Percentiles rank a stretch among this genome's conserved stretches.
Conservation (phyloP, 2,888 invertebrate genomes). For the Cephus spinipes region DNA sequence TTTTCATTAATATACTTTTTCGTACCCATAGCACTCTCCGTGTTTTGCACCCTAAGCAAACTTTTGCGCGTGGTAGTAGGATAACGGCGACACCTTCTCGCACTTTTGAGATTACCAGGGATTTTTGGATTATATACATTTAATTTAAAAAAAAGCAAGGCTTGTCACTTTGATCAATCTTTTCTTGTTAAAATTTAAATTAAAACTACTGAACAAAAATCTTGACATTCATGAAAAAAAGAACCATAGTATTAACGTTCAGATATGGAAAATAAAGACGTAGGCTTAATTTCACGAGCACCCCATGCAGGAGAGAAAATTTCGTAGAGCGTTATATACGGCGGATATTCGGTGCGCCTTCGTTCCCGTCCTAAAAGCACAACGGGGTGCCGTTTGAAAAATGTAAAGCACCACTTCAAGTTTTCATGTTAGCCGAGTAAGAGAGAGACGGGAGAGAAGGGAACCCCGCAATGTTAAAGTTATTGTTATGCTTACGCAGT, state of each 20-base stretch:
- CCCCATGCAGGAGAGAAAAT: background rate
- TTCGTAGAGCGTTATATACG: background rate
- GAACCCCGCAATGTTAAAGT: background rate
- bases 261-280: background rate
- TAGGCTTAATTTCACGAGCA: background rate
- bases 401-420: slow-evolving; percentile 15
- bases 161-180: background rate
- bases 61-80: background rate
- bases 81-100: background rate
- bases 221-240: background rate
- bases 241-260: background rate
- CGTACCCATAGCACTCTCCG: background rate
- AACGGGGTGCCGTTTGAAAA: slow-evolving; percentile 9
- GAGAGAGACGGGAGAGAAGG: background rate
- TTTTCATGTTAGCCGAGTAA: slow-evolving; percentile 2
- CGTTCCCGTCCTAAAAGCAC: slow-evolving; percentile 11
- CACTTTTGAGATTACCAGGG: background rate
- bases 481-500: background rate
- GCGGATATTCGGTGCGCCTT: background rate
- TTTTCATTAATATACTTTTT: background rate
- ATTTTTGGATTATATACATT: background rate
- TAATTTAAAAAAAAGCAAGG: background rate
- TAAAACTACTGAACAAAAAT: background rate
- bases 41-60: background rate
- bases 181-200: background rate